Percentiles rank a stretch among this genome's conserved stretches.
Evolutionary conservation across 1,140 invertebrate genomes (phyloP).

Genomic region (Chlorops oryzae): DNA sequence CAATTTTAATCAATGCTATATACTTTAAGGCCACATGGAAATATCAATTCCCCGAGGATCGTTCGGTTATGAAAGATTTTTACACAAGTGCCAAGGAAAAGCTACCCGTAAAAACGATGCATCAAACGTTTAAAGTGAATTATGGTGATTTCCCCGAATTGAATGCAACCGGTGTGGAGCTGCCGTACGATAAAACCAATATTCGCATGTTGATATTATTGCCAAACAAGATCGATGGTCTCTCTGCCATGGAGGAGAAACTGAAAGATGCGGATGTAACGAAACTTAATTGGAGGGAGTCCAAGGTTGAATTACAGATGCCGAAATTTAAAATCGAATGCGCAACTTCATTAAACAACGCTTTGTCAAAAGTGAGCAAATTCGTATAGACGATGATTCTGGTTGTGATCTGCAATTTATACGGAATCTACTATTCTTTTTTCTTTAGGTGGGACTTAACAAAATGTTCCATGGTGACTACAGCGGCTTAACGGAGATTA

Average conservation of each 20-base stretch:
- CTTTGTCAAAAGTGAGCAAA: slow-evolving; percentile 50
- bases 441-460: slow-evolving; percentile 8
- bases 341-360: slow-evolving; percentile 49
- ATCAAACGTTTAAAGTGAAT: slow-evolving; percentile 3
- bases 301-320: slow-evolving; percentile 50
- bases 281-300: slow-evolving; percentile 25
- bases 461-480: slow-evolving; percentile 7
- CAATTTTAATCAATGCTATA: slow-evolving; percentile 16
- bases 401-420: slow-evolving; percentile 55
- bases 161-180: slow-evolving; percentile 13
- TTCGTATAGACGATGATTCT: slow-evolving; percentile 54
- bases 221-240: slow-evolving; percentile 14
- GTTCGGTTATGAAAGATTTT: not conserved
- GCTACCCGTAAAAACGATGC: slow-evolving; percentile 12
- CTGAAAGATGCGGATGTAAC: slow-evolving; percentile 41
- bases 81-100: slow-evolving; percentile 8
- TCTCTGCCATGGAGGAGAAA: slow-evolving; percentile 48
- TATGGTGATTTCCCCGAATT: slow-evolving; percentile 13
- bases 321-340: slow-evolving; percentile 60
- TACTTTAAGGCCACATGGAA: slow-evolving; percentile 19
- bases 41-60: slow-evolving; percentile 2
- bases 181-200: slow-evolving; percentile 14
- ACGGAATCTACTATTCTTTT: not conserved
- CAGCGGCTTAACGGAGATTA: not conserved
- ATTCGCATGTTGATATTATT: slow-evolving; percentile 15